Conservation (phyloP, 2,888 invertebrate genomes). For the Plagodis pulveraria region DNA sequence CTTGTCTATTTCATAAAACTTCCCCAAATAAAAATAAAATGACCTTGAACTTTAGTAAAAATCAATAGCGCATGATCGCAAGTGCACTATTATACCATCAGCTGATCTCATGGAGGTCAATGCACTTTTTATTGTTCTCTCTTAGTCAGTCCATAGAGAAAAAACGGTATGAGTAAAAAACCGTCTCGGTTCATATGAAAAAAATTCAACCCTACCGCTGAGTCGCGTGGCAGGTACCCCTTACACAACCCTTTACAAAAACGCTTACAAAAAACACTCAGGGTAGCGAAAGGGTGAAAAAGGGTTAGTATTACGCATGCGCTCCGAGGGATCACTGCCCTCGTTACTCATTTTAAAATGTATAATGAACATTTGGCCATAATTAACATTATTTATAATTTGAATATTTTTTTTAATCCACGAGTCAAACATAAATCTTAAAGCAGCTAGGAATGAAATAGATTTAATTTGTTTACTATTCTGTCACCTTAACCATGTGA, state of each 20-base stretch:
- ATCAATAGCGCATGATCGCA: slow-evolving; percentile 74
- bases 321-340: slow-evolving; percentile 76
- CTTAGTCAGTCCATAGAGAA: slow-evolving; percentile 58
- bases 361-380: slow-evolving; percentile 48
- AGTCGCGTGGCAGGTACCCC: slow-evolving; percentile 82
- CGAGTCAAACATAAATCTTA: no score
- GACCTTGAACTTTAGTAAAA: slow-evolving; percentile 74
- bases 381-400: no score
- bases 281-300: slow-evolving; percentile 82
- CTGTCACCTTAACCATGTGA: no score
- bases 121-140: slow-evolving; percentile 76
- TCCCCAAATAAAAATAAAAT: slow-evolving; percentile 39
- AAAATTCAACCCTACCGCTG: slow-evolving; percentile 79
- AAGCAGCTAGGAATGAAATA: no score
- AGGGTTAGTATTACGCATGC: slow-evolving; percentile 84
- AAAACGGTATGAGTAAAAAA: slow-evolving; percentile 68
- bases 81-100: slow-evolving; percentile 80
- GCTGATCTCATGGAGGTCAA: slow-evolving; percentile 81
- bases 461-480: no score
- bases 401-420: no score
- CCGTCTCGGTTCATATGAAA: slow-evolving; percentile 68
- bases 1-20: neutral
- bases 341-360: slow-evolving; percentile 75
- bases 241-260: slow-evolving; percentile 81
- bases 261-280: slow-evolving; percentile 79